Base-by-base conservation (phyloP, 37 sponge, comb jelly and placozoan genomes). In the Halichondria panicea region DNA sequence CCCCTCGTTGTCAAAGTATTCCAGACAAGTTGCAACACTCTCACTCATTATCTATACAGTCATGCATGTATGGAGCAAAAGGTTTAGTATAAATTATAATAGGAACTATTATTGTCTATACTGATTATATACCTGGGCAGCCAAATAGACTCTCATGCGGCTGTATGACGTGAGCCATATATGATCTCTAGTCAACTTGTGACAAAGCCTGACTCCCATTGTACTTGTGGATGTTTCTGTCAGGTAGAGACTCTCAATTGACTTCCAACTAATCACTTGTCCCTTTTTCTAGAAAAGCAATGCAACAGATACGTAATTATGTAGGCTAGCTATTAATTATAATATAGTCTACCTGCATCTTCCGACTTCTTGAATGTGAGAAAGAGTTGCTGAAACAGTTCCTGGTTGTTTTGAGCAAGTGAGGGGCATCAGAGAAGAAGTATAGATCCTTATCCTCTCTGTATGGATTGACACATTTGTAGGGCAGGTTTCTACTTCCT, bases 91-190 rank as follows among this genome's bases (percentile, higher is more conserved):
- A 13, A 48, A 18, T 48, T 48, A 13, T 13, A 48, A 48, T 18
- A 18, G 13, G 13, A 48, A 9, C 50, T 18, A 48, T 48, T 9
- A 48, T 48, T 13, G 13, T 18, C 13, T 18, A 48, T 18, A 48
- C 9, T 28, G 30, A 63, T 21, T 56, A 39, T 25, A 28, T 80
- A 80, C 81, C 72, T 80, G 81, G 45, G 81, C 63, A 33, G 81
- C 81, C 15, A 74, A 36, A 59, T 58, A 31, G 62, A 74, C 75
- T n/a, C 62, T 21, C 75, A 74, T 74, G 21, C 32, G 39, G 32
- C 62, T 44, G 28, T 25, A 59, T 24, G 62, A 59, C 19, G 62
- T 62, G 50, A 75, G 76, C 37, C 35, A 75, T 34, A 75, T 46
- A 62, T 77, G 78, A 22, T 65, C 78, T 60, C 52, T 46, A 4